Base-by-base conservation (phyloP, 35 echinoderm and acorn worm genomes). In the Chiridota heheva region DNA sequence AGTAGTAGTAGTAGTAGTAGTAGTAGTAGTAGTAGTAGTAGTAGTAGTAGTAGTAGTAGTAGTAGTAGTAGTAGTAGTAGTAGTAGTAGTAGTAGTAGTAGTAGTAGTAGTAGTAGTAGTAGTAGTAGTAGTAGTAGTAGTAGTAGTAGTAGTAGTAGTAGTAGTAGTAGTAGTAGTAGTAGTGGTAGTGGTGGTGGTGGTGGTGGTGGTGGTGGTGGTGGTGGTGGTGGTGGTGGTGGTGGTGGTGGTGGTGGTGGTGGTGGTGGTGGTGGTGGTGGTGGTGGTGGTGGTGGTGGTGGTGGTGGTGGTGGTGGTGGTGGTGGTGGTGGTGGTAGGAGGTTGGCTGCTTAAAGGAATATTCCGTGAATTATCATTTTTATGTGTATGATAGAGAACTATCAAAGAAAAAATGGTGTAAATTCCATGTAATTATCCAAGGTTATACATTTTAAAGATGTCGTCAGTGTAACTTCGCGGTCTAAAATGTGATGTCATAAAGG, bases 141-240 rank as follows among this genome's bases (percentile, higher is more conserved):
- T 53, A 53, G 48, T 53, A 53, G 48, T 53, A 53, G 48, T 53
- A 53, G 48, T 53, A 53, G 48, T 53, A 53, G 48, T 53, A 53
- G 48, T 53, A 53, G 48, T 53, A 53, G 48, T 53, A 53, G 48
- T 53, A 53, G 48, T 53, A 53, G 48, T 53, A 53, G 48, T 53
- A 53, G 48, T 53, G 22, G 48, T 53, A 53, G 48, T 53, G 22
- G 48, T 53, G 22, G 48, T 53, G 22, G 48, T 53, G 22, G 48
- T 53, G 22, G 48, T 53, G 22, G 48, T 53, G 22, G 48, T 53
- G 22, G 48, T 53, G 22, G 48, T 53, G n/a, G 48, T 53, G n/a
- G 48, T 53, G 22, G 48, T 53, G 48, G 48, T 53, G 22, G 48
- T 53, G 22, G 48, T 53, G 48, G 48, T 22, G 22, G 48, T 53